Base-by-base conservation (phyloP, 2,888 invertebrate genomes). In the Caradrina clavipalpis region DNA sequence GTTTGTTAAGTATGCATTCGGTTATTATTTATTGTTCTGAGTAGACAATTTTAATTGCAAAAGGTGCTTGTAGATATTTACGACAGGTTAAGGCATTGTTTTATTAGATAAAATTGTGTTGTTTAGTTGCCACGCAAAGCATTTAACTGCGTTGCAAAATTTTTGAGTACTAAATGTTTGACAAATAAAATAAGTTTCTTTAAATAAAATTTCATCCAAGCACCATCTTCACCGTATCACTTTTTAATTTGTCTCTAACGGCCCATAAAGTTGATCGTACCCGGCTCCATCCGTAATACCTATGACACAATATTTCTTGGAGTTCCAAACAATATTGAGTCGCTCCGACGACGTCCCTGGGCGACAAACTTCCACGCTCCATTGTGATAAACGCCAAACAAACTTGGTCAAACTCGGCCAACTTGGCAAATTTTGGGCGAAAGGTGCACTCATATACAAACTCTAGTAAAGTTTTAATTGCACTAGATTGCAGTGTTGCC, bases 391-490 rank as follows among this genome's bases (percentile, higher is more conserved):
- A 89, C 86, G 88, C 86, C 86, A 86, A 87, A 86, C 88, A 74
- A 75, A 83, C 81, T 76, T 80, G 78, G 76, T 68, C 67, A 86
- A 90, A 91, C 88, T 90, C 83, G 84, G 81, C 73, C 78, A 89
- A 92, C 87, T 91, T 89, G 80, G 85, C 86, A 85, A 90, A 91
- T 91, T 92, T 93, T 84, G 89, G 91, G 82, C 86, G 89, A 93
- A 94, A 93, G 94, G 92, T 94, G 95, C 92, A 91, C 90, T 92
- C 91, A 88, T 93, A 93, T 92, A 95, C 93, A 93, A 92, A 93
- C 87, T 90, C 74, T 64, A 61, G 69, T 71, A 80, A 94, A 95
- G 93, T 95, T 95, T 95, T 95, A 94, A 95, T 95, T 94, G 93
- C 92, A 87, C 85, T 88, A 90, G 90, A 92, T 93, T 91, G 92